Evolutionary conservation across 2,888 invertebrate genomes (phyloP).

Genomic region (Cinara cedri): DNA sequence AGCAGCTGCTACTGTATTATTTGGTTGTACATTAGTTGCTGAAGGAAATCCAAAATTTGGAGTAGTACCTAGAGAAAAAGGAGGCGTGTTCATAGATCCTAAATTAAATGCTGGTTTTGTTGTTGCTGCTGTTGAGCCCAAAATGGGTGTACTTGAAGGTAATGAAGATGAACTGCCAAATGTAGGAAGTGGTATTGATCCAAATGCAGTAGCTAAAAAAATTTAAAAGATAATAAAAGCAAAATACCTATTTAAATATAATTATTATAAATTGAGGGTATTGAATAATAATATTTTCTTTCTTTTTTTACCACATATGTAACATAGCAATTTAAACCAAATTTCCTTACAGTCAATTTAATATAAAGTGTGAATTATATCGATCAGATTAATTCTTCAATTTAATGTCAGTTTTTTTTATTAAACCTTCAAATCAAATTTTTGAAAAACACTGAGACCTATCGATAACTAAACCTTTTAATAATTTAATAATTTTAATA

Average conservation of each 20-base stretch:
- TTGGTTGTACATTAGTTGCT: background rate
- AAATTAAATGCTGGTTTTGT: slow-evolving; percentile 69
- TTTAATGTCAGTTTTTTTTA: too few species aligned
- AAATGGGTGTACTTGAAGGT: slow-evolving; percentile 15
- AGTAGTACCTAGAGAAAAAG: slow-evolving; percentile 62
- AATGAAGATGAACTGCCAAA: slow-evolving; percentile 34
- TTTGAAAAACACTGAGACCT: too few species aligned
- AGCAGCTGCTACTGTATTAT: background rate
- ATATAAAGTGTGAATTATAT: too few species aligned
- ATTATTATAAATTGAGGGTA: background rate
- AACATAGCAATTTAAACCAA: too few species aligned
- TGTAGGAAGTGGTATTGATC: slow-evolving; percentile 22
- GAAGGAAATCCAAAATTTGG: slow-evolving; percentile 29
- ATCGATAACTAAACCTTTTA: too few species aligned
- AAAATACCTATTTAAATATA: slow-evolving; percentile 2
- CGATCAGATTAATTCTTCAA: too few species aligned
- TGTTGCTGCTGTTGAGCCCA: slow-evolving; percentile 8
- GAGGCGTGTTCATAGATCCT: slow-evolving; percentile 80
- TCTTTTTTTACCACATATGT: too few species aligned
- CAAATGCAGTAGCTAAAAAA: slow-evolving; percentile 31
- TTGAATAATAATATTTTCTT: too few species aligned
- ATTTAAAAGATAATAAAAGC: background rate
- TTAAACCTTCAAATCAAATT: too few species aligned
- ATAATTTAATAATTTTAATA: too few species aligned
- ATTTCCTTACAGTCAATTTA: too few species aligned